These are phyloP conservation scores for Formica selysi DNA, from an alignment of 1,140 invertebrate species.

Conservation along the genomic window DNA sequence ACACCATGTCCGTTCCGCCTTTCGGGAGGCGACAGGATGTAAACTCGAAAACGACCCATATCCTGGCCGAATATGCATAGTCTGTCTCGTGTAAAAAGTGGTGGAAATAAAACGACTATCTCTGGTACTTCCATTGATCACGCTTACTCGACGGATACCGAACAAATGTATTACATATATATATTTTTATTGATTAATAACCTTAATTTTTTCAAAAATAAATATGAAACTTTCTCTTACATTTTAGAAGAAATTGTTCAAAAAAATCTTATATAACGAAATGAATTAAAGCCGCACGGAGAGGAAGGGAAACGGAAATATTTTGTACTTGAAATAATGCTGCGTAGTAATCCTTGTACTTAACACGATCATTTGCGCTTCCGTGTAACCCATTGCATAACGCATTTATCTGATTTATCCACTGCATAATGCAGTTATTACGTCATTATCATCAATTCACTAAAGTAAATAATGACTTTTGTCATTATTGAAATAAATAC, in stretches of 20 bases:
- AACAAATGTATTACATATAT: conserved; percentile 46
- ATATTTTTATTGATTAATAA: neutral
- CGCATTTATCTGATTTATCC: conserved; percentile 42
- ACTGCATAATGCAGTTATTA: conserved; percentile 18
- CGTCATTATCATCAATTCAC: conserved; percentile 35
- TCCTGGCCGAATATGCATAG: conserved; percentile 12
- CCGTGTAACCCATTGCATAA: conserved; percentile 50
- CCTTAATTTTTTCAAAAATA: neutral
- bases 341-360: conserved; percentile 4
- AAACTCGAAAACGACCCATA: conserved; percentile 49
- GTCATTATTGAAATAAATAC: conserved; percentile 38
- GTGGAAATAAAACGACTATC: conserved; percentile 45
- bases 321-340: neutral
- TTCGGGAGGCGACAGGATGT: conserved; percentile 55
- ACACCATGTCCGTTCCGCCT: conserved; percentile 54
- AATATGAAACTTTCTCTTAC: neutral
- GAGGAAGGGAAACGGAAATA: neutral
- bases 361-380: conserved; percentile 26
- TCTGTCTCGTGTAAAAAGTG: conserved; percentile 1
- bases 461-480: conserved; percentile 32
- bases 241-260: neutral
- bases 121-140: neutral
- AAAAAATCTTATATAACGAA: neutral
- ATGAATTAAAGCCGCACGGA: neutral
- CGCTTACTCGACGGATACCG: neutral